phyloP scores from a whole-genome alignment of 2,888 invertebrate species.

The Homarus gammarus region DNA sequence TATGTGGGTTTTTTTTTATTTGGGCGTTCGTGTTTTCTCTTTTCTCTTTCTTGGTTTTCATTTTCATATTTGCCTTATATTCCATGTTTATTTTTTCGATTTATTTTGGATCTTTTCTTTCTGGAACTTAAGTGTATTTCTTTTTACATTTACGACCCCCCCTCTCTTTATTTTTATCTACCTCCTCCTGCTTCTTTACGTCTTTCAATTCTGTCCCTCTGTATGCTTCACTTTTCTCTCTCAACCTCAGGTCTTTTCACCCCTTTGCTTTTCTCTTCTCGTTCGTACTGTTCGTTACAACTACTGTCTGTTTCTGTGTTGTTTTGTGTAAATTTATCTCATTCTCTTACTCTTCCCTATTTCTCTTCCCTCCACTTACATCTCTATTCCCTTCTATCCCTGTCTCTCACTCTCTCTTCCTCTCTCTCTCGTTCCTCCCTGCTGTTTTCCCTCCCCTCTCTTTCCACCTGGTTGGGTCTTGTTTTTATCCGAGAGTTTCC shows the following conservation, averaged over 20 bases:
- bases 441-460: constrained; percentile 7
- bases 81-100: too few relatives aligned
- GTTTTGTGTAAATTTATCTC: not conserved
- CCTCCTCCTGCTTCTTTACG: not conserved
- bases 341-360: not conserved
- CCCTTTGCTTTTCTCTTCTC: not conserved
- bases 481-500: constrained; percentile 47
- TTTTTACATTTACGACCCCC: not conserved
- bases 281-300: not conserved
- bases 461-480: constrained; percentile 57
- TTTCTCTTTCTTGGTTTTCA: not conserved
- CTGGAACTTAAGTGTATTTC: not conserved
- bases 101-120: too few relatives aligned
- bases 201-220: not conserved
- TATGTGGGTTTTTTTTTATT: not conserved
- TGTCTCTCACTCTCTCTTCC: constrained; percentile 24
- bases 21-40: not conserved
- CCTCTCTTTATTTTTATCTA: not conserved
- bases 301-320: not conserved
- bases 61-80: too few relatives aligned
- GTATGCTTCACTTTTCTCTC: too few relatives aligned
- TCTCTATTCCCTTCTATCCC: constrained; percentile 24
- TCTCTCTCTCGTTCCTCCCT: not conserved
- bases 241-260: not conserved
- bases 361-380: not conserved